Evolutionary conservation across 2,888 invertebrate genomes (phyloP), one percentile per base, ranked within the genome.

Genomic region (Drosophila melanocephala): DNA sequence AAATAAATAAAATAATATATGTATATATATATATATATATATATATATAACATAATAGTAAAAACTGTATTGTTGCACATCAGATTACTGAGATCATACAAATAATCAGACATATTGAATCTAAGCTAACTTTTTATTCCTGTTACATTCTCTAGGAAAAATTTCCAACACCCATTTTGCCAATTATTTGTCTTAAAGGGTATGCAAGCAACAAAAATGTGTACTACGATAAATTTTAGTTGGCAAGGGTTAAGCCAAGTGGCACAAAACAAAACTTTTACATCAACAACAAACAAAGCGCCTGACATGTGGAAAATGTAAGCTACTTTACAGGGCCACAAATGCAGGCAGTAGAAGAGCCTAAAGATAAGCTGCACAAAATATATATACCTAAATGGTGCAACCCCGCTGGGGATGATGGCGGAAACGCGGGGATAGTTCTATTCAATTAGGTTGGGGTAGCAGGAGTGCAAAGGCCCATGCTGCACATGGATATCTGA

Each of bases 291-390:
- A 77, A 62, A 66, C 63, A 53, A 63, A 61, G 65, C 50, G 60
- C 56, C 44, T 37, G 55, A 42, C 58, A 71, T 77, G 74, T 62
- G 79, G 56, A 79, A 74, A 74, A 69, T 86, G 74, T 79, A 84
- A 87, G 90, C 87, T 78, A 70, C 87, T 89, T 87, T 72, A 60
- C 65, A 67, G 61, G 56, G 65, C 75, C 71, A 37, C 69, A 78
- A 66, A 77, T 58, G 51, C 51, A 37, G 39, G 57, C 44, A 16
- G 56, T 55, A 58, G 56, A 47, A 28, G 30, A 44, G 37, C 52
- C 56, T 6, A 60, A 62, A 70, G 56, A 44, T 62, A 58, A 33
- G 68, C 22, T 14, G 14, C 42, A 72, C 72, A 9, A 19, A 35
- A 37, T 47, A 9, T 26, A 26, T 14, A 32, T 16, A 64, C 58